These are phyloP conservation scores for Epistrophe eligans DNA, from an alignment of 2,888 invertebrate genomes.

Conservation along the genomic window DNA sequence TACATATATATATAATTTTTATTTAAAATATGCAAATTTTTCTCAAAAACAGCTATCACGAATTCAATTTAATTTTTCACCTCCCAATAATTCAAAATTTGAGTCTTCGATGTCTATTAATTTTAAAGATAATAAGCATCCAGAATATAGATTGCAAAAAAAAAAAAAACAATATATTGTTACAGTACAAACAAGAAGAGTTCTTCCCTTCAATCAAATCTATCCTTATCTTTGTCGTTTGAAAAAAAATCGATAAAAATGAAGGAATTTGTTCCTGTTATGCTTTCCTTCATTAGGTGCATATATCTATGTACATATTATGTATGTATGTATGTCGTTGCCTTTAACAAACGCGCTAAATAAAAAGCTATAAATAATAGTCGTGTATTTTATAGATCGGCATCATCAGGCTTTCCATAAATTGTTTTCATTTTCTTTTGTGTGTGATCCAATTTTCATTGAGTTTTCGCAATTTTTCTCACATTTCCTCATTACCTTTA, in stretches of 20 bases:
- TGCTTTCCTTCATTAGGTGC: background rate
- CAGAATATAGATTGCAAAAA: background rate
- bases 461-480: constrained; percentile 69
- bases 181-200: background rate
- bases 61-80: background rate
- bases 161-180: no score
- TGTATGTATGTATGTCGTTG: background rate
- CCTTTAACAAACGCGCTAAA: background rate
- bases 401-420: constrained; percentile 53
- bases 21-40: no score
- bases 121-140: background rate
- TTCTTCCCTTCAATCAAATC: background rate
- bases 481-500: constrained; percentile 57
- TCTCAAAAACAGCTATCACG: background rate
- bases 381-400: constrained; percentile 34
- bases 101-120: background rate
- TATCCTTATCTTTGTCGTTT: background rate
- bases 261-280: constrained; percentile 2
- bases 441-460: constrained; percentile 75
- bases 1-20: no score
- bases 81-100: background rate
- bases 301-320: background rate
- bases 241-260: constrained; percentile 23
- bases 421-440: constrained; percentile 68
- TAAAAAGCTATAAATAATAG: constrained; percentile 40